phyloP scores from a whole-genome alignment of 2,888 invertebrate species.

The Parthenolecanium corni region DNA sequence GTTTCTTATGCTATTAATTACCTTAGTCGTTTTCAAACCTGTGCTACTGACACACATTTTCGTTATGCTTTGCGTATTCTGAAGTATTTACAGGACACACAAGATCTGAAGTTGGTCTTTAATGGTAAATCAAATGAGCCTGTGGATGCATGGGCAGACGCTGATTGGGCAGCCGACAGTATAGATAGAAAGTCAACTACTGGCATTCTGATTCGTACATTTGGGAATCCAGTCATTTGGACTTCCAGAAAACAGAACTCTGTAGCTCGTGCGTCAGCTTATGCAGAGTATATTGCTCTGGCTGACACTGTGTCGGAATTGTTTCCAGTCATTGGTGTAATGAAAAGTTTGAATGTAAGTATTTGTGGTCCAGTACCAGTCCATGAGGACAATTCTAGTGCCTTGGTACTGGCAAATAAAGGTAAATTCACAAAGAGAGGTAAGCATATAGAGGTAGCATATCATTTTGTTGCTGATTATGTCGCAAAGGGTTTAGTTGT shows the following conservation, averaged over 20 bases:
- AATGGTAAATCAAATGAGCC: background rate
- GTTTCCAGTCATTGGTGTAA: too few species aligned
- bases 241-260: slow-evolving; percentile 3
- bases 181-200: background rate
- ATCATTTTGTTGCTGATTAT: too few species aligned
- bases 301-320: too few species aligned
- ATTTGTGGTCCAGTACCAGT: too few species aligned
- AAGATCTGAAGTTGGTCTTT: background rate
- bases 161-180: background rate
- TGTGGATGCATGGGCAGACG: background rate
- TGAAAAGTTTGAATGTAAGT: too few species aligned
- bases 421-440: too few species aligned
- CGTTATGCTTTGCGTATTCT: background rate
- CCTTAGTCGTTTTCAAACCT: background rate
- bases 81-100: background rate
- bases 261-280: background rate
- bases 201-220: background rate
- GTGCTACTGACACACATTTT: background rate
- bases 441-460: too few species aligned
- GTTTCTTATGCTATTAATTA: background rate
- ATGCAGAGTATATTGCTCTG: too few species aligned
- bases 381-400: too few species aligned
- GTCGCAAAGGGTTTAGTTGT: too few species aligned
- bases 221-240: background rate
- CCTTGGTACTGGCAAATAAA: too few species aligned